A percentile compares a stretch with the other conserved stretches of the same genome.
These are phyloP conservation scores for Paraescarpia echinospica DNA, from an alignment of 1,140 invertebrate species.

Conservation along the genomic window DNA sequence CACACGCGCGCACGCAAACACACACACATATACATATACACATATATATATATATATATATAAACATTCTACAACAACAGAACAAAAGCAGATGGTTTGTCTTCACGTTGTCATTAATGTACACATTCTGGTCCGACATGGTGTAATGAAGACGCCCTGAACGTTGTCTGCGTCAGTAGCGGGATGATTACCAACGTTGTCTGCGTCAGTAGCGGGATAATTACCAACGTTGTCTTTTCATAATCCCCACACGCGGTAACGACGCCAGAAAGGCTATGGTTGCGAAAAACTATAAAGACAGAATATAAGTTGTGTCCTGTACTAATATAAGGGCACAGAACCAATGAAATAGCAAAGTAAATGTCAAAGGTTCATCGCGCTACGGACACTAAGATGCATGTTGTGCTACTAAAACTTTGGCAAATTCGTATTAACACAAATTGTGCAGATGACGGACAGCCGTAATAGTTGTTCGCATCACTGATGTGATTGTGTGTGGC, in stretches of 20 bases:
- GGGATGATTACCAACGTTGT: neutral
- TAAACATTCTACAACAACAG: neutral
- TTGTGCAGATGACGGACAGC: neutral
- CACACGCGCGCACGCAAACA: too few relatives aligned
- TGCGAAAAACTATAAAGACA: neutral
- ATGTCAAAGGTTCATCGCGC: neutral
- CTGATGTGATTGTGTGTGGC: too few relatives aligned
- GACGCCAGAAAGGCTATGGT: neutral
- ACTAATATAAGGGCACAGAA: neutral
- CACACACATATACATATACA: neutral
- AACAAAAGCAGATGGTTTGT: too few relatives aligned
- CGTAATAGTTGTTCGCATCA: too few relatives aligned
- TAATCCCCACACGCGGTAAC: neutral
- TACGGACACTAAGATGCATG: neutral
- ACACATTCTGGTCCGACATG: too few relatives aligned
- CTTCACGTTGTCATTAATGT: too few relatives aligned
- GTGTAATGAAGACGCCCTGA: too few relatives aligned
- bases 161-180: too few relatives aligned
- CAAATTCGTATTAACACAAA: neutral
- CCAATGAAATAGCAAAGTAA: neutral
- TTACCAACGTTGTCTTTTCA: neutral
- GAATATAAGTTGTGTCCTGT: neutral
- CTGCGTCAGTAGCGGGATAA: neutral
- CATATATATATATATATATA: conserved; percentile 3
- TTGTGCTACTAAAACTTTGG: too few relatives aligned